Base-by-base conservation (phyloP, 2,888 invertebrate genomes). In the Drosophila nr. perissopoda region DNA sequence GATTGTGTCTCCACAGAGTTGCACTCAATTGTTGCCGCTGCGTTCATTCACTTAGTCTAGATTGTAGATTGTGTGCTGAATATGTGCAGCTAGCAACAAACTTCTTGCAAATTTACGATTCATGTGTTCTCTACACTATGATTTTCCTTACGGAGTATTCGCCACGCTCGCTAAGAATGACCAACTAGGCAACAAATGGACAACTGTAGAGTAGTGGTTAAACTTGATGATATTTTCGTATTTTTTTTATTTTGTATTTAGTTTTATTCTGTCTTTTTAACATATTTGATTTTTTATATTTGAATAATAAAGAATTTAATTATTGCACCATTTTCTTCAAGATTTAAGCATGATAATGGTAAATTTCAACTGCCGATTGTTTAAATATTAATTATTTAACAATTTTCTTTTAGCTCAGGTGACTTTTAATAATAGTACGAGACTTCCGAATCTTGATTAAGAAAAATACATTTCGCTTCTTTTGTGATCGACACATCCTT, bases 51-150 rank as follows among this genome's bases (percentile, higher is more conserved):
- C 68, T 79, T 79, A 82, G 76, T 70, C 76, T 52, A 61, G 68
- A 79, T 82, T 80, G 54, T 63, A 73, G 76, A 73, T 82, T 80
- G 52, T 67, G 45, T 61, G 61, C 77, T 83, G 73, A 81, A 81
- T 83, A 83, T 83, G 84, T 80, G 85, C 87, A 85, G 73, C 83
- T 82, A 72, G 72, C 79, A 80, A 74, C 62, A 75, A 85, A 87
- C 80, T 88, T 29, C 25, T 29, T 29, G 27, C 83, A 87, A 87
- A 85, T 86, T 87, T 83, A 75, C 80, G 64, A 64, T 77, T 54
- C 76, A 34, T 78, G 53, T 59, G 42, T 38, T 42, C 61, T 53
- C 68, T 56, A 51, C 45, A 29, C 13, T 61, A 31, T 61, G 16
- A 18, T n/a, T 21, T 51, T 56, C 45, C 6, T 10, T 45, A 25